A percentile compares a stretch with the other conserved stretches of the same genome.
These are phyloP conservation scores for Chrysotoxum bicinctum DNA, from an alignment of 2,888 invertebrate genomes.

Conservation along the genomic window DNA sequence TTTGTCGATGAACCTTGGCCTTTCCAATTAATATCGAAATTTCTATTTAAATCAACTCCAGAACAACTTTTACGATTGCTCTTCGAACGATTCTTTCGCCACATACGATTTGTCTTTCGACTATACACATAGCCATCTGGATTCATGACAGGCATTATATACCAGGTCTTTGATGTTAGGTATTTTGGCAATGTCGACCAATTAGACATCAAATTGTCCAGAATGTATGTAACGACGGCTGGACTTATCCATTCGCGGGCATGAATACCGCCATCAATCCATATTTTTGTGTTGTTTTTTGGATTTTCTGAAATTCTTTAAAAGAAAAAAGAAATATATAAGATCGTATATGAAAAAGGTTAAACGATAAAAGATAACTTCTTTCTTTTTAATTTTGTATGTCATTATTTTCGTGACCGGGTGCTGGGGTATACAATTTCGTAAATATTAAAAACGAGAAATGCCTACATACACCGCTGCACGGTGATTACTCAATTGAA, in stretches of 20 bases:
- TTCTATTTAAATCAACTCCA: constrained; percentile 92
- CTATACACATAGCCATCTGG: constrained; percentile 95
- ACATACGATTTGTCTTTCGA: constrained; percentile 89
- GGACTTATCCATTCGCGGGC: constrained; percentile 95
- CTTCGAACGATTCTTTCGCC: constrained; percentile 89
- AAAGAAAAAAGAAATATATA: constrained; percentile 6
- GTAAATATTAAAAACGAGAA: too few relatives aligned
- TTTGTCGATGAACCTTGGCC: constrained; percentile 84
- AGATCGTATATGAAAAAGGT: too few relatives aligned
- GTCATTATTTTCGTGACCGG: too few relatives aligned
- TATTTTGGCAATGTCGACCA: constrained; percentile 85
- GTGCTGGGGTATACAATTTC: too few relatives aligned
- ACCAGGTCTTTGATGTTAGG: constrained; percentile 91
- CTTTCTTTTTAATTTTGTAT: too few relatives aligned
- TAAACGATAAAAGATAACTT: too few relatives aligned
- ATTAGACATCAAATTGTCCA: constrained; percentile 87
- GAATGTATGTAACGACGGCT: constrained; percentile 89
- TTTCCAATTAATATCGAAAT: constrained; percentile 94
- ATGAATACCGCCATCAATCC: constrained; percentile 91
- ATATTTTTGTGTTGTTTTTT: constrained; percentile 85
- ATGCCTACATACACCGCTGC: too few relatives aligned
- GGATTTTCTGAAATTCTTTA: constrained; percentile 87
- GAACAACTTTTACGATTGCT: constrained; percentile 82
- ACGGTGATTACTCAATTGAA: too few relatives aligned
- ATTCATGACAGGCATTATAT: constrained; percentile 89